Evolutionary conservation across 2,888 invertebrate species (phyloP).

Genomic region (Atethmia centrago): DNA sequence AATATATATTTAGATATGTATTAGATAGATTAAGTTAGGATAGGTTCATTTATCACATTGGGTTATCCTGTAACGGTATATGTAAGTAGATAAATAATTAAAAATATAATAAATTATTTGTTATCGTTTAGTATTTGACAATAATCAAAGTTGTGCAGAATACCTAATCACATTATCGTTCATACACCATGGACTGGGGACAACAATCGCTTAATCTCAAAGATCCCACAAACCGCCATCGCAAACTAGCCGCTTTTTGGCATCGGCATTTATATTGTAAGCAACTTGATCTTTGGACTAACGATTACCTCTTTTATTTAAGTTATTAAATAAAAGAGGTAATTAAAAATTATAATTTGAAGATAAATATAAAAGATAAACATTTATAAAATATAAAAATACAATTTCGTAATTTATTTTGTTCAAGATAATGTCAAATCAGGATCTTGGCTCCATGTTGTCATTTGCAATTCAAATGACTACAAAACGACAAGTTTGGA

Average conservation of each 20-base stretch:
- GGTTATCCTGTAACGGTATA: too few relatives aligned
- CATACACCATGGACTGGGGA: not conserved
- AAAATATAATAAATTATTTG: too few relatives aligned
- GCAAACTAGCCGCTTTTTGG: not conserved
- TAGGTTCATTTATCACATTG: too few relatives aligned
- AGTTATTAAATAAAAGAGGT: too few relatives aligned
- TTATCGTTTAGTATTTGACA: too few relatives aligned
- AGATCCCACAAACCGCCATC: not conserved
- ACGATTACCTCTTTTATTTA: slow-evolving; percentile 6
- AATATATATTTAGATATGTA: too few relatives aligned
- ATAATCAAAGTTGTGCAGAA: not conserved
- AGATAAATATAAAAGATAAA: slow-evolving; percentile 4
- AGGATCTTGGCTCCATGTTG: not conserved
- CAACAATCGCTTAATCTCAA: not conserved
- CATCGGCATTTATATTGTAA: not conserved
- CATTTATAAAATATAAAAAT: slow-evolving; percentile 2
- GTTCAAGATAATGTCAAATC: not conserved
- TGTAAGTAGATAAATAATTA: too few relatives aligned
- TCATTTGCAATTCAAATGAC: slow-evolving; percentile 28
- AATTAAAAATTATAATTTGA: slow-evolving; percentile 18
- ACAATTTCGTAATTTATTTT: not conserved
- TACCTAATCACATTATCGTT: not conserved
- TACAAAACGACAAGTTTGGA: not conserved
- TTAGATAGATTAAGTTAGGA: too few relatives aligned
- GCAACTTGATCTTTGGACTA: not conserved